phyloP scores from a whole-genome alignment of 2,888 invertebrate genomes.

The Anoncus sp. region DNA sequence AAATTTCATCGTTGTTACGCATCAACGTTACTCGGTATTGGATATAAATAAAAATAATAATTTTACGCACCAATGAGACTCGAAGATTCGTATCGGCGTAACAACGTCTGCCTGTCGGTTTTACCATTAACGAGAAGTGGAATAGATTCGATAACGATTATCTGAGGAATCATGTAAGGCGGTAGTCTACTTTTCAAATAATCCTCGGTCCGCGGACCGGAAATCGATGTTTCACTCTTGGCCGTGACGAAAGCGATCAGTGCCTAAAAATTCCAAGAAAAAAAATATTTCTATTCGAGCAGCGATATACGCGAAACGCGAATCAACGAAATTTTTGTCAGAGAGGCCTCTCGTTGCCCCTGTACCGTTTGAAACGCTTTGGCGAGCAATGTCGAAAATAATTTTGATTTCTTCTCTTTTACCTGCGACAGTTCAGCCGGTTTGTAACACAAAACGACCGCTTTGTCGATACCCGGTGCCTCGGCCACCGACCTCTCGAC shows the following conservation, averaged over 20 bases:
- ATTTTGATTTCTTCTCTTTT: neutral
- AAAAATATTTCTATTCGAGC: no score
- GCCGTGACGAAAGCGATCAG: conserved; percentile 88
- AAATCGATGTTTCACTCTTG: conserved; percentile 80
- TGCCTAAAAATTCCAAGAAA: conserved; percentile 87
- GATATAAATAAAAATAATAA: conserved; percentile 20
- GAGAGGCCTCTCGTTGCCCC: no score
- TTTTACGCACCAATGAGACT: conserved; percentile 62
- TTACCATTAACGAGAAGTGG: conserved; percentile 95
- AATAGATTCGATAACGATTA: conserved; percentile 89
- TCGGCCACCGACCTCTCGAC: conserved; percentile 90
- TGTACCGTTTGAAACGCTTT: no score
- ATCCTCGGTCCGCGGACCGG: conserved; percentile 87
- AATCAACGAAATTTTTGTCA: no score
- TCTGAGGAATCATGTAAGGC: conserved; percentile 91
- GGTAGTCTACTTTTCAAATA: conserved; percentile 87
- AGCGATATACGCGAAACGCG: no score
- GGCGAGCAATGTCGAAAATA: no score
- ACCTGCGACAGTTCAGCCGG: conserved; percentile 87
- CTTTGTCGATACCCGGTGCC: conserved; percentile 89
- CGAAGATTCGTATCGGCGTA: conserved; percentile 89
- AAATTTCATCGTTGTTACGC: neutral
- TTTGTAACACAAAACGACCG: conserved; percentile 91
- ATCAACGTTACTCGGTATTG: neutral
- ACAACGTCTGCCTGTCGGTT: conserved; percentile 91